Conservation (phyloP, 2,797 vertebrate species). For the Spea hammondii region DNA sequence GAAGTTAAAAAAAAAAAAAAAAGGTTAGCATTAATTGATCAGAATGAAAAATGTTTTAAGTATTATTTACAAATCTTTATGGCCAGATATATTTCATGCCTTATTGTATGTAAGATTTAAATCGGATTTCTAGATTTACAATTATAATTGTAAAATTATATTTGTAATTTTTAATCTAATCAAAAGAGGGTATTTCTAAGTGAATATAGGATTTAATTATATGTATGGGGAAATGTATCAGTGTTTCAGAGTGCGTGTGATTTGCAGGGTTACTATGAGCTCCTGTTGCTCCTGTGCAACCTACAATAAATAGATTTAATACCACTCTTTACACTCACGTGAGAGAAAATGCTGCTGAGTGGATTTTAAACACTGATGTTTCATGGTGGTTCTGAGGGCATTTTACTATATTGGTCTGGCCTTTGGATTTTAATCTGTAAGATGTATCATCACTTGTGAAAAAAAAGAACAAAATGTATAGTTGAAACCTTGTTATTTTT, state of each 20-base stretch:
- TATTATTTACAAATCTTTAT: constrained; percentile 68
- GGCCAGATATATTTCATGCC: constrained; percentile 76
- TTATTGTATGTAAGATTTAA: constrained; percentile 61
- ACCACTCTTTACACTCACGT: too few relatives aligned
- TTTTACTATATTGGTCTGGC: constrained; percentile 75
- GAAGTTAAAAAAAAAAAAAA: constrained; percentile 53
- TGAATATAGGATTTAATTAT: not conserved
- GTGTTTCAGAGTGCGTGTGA: too few relatives aligned
- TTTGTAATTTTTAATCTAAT: constrained; percentile 14
- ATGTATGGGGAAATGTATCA: not conserved
- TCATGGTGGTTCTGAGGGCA: constrained; percentile 69
- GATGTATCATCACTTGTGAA: constrained; percentile 81
- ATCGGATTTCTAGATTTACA: constrained; percentile 12
- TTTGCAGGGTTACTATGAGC: not conserved
- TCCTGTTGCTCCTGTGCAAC: not conserved
- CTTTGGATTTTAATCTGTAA: constrained; percentile 82
- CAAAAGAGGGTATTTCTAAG: not conserved
- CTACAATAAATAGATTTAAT: not conserved
- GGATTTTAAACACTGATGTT: constrained; percentile 56
- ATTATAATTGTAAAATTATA: constrained; percentile 28
- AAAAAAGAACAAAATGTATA: constrained; percentile 70
- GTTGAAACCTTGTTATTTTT: constrained; percentile 82
- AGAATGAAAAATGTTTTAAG: constrained; percentile 62
- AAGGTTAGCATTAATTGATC: constrained; percentile 59
- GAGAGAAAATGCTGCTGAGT: not conserved